These are phyloP conservation scores for Tenthredo livida DNA, from an alignment of 2,888 invertebrate species.

Conservation along the genomic window DNA sequence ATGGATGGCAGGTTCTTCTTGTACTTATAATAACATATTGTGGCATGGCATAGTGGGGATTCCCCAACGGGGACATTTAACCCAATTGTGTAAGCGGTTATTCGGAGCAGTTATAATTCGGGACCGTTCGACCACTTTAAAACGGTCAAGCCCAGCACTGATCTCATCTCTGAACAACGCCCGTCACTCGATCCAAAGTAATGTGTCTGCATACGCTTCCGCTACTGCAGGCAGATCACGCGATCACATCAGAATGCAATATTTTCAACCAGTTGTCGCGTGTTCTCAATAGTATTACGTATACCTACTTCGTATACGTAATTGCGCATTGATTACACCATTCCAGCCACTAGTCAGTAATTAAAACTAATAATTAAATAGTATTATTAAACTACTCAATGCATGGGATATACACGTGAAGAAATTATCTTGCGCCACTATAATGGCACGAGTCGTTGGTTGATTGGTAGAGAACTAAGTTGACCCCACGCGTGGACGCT, in stretches of 20 bases:
- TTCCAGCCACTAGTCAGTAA: not conserved
- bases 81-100: conserved; percentile 50
- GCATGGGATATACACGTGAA: conserved; percentile 8
- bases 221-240: conserved; percentile 21
- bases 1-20: conserved; percentile 35
- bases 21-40: conserved; percentile 33
- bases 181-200: conserved; percentile 27
- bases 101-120: conserved; percentile 46
- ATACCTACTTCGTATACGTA: not conserved
- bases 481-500: conserved; percentile 48
- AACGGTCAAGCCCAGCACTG: conserved; percentile 37
- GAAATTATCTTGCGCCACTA: conserved; percentile 30
- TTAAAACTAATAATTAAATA: conserved; percentile 10
- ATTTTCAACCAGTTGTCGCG: not conserved
- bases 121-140: conserved; percentile 51
- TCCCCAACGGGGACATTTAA: conserved; percentile 47
- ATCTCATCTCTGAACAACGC: conserved; percentile 48
- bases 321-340: not conserved
- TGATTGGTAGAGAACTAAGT: conserved; percentile 29
- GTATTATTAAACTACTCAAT: not conserved
- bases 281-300: not conserved
- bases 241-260: not conserved
- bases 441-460: conserved; percentile 40
- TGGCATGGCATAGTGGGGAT: conserved; percentile 29
- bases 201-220: conserved; percentile 2